phyloP scores from a whole-genome alignment of 2,888 invertebrate species.

The Aspidiotus destructor region DNA sequence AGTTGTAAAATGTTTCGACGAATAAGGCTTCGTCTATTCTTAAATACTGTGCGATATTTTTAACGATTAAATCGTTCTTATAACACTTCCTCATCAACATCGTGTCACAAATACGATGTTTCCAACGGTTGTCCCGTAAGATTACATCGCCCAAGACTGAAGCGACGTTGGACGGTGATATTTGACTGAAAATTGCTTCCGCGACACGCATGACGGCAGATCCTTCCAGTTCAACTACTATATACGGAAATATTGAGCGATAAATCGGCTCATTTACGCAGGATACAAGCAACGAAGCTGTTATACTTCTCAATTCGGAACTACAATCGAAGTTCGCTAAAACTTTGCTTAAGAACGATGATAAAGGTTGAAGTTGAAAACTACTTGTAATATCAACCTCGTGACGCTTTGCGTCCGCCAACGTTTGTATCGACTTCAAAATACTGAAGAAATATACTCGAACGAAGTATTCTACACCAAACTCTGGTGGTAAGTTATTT shows the following conservation, averaged over 20 bases:
- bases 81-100: slow-evolving; percentile 50
- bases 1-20: slow-evolving; percentile 46
- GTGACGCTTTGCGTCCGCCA: slow-evolving; percentile 1
- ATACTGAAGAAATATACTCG: slow-evolving; percentile 53
- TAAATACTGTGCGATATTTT: slow-evolving; percentile 55
- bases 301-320: slow-evolving; percentile 44
- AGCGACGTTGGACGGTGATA: slow-evolving; percentile 43
- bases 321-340: slow-evolving; percentile 24
- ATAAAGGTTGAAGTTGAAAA: slow-evolving; percentile 43
- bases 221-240: slow-evolving; percentile 50
- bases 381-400: neutral
- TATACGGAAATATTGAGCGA: slow-evolving; percentile 41
- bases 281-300: slow-evolving; percentile 50
- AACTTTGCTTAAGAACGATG: slow-evolving; percentile 31
- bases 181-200: slow-evolving; percentile 47
- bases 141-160: slow-evolving; percentile 48
- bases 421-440: slow-evolving; percentile 46
- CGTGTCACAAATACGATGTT: slow-evolving; percentile 54
- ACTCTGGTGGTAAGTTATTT: slow-evolving; percentile 49
- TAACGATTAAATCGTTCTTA: slow-evolving; percentile 46
- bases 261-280: slow-evolving; percentile 40
- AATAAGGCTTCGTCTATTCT: slow-evolving; percentile 42
- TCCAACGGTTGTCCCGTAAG: slow-evolving; percentile 52
- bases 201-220: slow-evolving; percentile 52
- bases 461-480: slow-evolving; percentile 50